Evolutionary conservation across 2,888 invertebrate genomes (phyloP).

Genomic region (Barypeithes pellucidus): DNA sequence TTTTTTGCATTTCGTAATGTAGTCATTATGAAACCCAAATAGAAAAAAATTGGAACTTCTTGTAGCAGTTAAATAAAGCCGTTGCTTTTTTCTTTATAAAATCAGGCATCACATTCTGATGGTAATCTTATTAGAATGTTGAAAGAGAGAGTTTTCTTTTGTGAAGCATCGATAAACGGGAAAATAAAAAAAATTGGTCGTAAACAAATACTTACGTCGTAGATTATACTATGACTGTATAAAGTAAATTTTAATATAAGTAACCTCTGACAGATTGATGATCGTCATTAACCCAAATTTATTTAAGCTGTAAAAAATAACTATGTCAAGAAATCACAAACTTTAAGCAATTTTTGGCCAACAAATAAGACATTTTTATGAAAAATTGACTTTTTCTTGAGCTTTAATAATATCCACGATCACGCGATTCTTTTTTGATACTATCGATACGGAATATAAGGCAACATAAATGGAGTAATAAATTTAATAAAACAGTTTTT

Average conservation of each 20-base stretch:
- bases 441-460: slow-evolving; percentile 48
- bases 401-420: slow-evolving; percentile 43
- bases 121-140: too few relatives aligned
- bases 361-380: slow-evolving; percentile 52
- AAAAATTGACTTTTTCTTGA: slow-evolving; percentile 49
- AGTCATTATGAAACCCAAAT: too few relatives aligned
- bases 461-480: slow-evolving; percentile 43
- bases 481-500: slow-evolving; percentile 49
- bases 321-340: slow-evolving; percentile 48
- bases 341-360: slow-evolving; percentile 44
- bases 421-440: slow-evolving; percentile 49
- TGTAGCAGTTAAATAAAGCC: too few relatives aligned
- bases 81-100: too few relatives aligned
- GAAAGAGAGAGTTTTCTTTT: too few relatives aligned
- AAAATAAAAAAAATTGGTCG: too few relatives aligned
- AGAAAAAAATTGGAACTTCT: too few relatives aligned
- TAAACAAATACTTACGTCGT: neutral
- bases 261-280: slow-evolving; percentile 31
- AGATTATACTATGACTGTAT: neutral
- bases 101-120: too few relatives aligned
- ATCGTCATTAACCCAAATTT: slow-evolving; percentile 33
- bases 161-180: too few relatives aligned
- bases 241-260: neutral
- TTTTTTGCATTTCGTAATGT: too few relatives aligned
- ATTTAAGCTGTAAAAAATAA: slow-evolving; percentile 39